Evolutionary conservation across 1,140 invertebrate genomes (phyloP), one percentile per base, ranked within the genome.

Genomic region (Panulirus ornatus): DNA sequence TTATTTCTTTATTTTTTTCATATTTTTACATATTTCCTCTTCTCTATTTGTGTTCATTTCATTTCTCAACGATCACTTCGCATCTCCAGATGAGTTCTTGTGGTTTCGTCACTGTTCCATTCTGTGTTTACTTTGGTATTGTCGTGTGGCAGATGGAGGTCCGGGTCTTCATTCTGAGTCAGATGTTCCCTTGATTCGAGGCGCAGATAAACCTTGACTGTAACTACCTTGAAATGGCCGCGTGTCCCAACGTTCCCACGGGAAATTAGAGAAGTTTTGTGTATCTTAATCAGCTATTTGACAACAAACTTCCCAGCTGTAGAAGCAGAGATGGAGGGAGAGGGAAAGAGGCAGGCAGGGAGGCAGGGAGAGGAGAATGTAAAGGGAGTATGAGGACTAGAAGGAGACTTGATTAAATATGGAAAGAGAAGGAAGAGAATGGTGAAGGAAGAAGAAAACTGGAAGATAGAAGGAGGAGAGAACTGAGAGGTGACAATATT

Each of bases 261-360:
- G 44, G 76, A 79, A 51, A 79, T 79, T 79, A 81, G 16, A 16
- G 78, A 81, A 81, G 78, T 81, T 81, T 30, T 81, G 78, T 81
- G 51, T 58, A 36, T 81, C 78, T 81, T 81, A 51, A 81, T 81
- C 58, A 81, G 78, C 47, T 54, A 81, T 54, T 81, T 30, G 78
- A 81, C 78, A 81, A 51, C 42, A 79, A 51, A 44, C 73, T 76
- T 82, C 19, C 27, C 44, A 58, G 38, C 27, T 82, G 27, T 22
- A 38, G 78, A 30, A 54, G 51, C 11, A 82, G 22, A 44, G 47
- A 51, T 11, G 51, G 54, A 51, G 51, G 76, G 71, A 36, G 70
- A 73, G 70, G n/a, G 44, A 11, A 81, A 27, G 78, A 58, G 44
- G 51, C 63, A 38, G 58, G 0, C 0, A 36, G 47, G 34, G 51